A percentile compares a stretch with the other conserved stretches of the same genome.
Conservation (phyloP, 1,140 invertebrate species). For the Drosophila nikananu region DNA sequence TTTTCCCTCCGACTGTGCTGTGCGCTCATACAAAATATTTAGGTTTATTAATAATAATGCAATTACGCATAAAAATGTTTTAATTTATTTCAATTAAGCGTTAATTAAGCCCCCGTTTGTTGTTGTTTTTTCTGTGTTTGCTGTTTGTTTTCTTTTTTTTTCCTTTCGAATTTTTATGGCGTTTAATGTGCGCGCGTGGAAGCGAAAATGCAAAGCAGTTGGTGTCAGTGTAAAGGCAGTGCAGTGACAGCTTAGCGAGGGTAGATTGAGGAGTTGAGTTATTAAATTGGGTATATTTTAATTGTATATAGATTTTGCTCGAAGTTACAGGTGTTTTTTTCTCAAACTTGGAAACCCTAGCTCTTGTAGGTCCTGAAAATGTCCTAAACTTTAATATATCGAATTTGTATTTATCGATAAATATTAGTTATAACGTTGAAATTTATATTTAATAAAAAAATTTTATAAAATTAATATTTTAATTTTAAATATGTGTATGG, state of each 20-base stretch:
- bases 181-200: conserved; percentile 47
- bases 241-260: conserved; percentile 11
- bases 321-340: not conserved
- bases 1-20: not conserved
- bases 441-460: too few relatives aligned
- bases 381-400: too few relatives aligned
- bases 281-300: not conserved
- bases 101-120: conserved; percentile 71
- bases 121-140: conserved; percentile 25
- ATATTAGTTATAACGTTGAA: too few relatives aligned
- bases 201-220: conserved; percentile 45
- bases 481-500: too few relatives aligned
- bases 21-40: conserved; percentile 70
- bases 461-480: too few relatives aligned
- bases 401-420: too few relatives aligned
- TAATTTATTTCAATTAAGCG: conserved; percentile 84
- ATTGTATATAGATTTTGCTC: rapidly evolving
- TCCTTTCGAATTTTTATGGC: not conserved
- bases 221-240: conserved; percentile 7
- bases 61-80: conserved; percentile 85
- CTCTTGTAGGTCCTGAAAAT: not conserved
- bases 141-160: conserved; percentile 8
- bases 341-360: not conserved
- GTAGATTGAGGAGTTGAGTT: not conserved
- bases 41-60: conserved; percentile 85